Evolutionary conservation across 2,113 vertebrate genomes (phyloP).

Genomic region (Herpailurus yagouaroundi): DNA sequence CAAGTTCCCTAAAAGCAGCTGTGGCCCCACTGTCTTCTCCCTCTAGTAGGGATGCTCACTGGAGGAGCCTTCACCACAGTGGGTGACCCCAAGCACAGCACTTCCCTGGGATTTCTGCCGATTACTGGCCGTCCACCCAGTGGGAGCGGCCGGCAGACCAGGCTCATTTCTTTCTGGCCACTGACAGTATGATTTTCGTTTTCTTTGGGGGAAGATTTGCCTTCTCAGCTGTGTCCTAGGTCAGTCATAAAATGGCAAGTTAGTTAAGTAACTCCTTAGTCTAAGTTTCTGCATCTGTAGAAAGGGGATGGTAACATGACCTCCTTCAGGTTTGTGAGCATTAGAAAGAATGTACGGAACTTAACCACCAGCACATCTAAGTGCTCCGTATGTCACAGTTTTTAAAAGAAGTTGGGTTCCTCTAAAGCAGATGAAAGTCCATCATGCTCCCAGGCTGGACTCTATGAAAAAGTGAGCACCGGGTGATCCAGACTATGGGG

Average conservation of each 20-base stretch:
- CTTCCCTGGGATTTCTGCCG: background rate
- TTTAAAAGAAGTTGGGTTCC: background rate
- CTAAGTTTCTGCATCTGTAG: background rate
- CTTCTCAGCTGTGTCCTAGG: background rate
- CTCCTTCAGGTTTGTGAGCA: background rate
- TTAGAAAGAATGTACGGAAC: background rate
- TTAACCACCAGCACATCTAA: background rate
- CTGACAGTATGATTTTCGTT: background rate
- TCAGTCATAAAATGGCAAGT: background rate
- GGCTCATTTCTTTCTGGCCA: background rate
- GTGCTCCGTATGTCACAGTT: background rate
- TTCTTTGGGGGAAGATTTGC: background rate
- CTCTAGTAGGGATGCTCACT: background rate
- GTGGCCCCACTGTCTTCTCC: background rate
- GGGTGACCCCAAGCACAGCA: background rate
- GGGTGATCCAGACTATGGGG: rapidly evolving
- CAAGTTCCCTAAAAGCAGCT: background rate
- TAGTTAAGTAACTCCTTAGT: background rate
- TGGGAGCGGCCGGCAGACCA: background rate
- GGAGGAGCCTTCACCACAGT: background rate
- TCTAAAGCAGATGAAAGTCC: background rate
- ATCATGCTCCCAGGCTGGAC: background rate
- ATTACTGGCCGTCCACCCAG: background rate
- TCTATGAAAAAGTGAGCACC: background rate
- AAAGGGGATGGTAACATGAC: background rate